Evolutionary conservation across 1,140 invertebrate species (phyloP).

Genomic region (Sinonovacula constricta): DNA sequence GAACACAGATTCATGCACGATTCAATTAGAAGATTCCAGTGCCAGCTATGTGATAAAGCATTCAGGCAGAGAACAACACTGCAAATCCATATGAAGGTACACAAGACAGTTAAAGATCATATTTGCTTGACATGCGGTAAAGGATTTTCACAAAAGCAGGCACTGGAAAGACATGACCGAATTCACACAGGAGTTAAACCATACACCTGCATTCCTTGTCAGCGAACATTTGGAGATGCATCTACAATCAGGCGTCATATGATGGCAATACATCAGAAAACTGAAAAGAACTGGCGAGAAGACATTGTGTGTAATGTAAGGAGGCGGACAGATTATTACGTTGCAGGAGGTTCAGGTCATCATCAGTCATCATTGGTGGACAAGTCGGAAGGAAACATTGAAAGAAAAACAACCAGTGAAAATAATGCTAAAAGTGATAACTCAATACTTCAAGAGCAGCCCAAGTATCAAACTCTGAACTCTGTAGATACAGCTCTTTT

Average conservation of each 20-base stretch:
- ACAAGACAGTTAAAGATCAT: constrained; percentile 65
- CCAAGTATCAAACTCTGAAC: too few relatives aligned
- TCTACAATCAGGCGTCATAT: constrained; percentile 71
- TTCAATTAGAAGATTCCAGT: constrained; percentile 59
- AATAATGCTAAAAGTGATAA: too few relatives aligned
- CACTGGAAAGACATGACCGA: constrained; percentile 67
- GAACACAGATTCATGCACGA: constrained; percentile 68
- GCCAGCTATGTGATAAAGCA: constrained; percentile 62
- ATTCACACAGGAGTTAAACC: constrained; percentile 72
- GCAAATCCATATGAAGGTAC: constrained; percentile 65
- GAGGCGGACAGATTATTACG: constrained; percentile 37
- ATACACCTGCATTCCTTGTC: constrained; percentile 65
- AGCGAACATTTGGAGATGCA: constrained; percentile 66
- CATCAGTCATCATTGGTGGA: too few relatives aligned
- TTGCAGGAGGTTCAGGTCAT: constrained; percentile 25
- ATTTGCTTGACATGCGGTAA: constrained; percentile 67
- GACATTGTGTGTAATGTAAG: constrained; percentile 44
- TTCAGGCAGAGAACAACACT: constrained; percentile 65
- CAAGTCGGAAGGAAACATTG: too few relatives aligned
- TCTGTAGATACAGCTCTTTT: too few relatives aligned
- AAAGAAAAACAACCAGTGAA: too few relatives aligned
- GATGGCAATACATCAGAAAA: constrained; percentile 65
- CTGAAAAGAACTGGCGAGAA: constrained; percentile 61
- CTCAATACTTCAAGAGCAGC: too few relatives aligned
- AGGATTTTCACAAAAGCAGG: constrained; percentile 70